Percentiles rank a stretch among this genome's conserved stretches.
Conservation (phyloP, 2,113 vertebrate species). For the Pampusana beccarii region DNA sequence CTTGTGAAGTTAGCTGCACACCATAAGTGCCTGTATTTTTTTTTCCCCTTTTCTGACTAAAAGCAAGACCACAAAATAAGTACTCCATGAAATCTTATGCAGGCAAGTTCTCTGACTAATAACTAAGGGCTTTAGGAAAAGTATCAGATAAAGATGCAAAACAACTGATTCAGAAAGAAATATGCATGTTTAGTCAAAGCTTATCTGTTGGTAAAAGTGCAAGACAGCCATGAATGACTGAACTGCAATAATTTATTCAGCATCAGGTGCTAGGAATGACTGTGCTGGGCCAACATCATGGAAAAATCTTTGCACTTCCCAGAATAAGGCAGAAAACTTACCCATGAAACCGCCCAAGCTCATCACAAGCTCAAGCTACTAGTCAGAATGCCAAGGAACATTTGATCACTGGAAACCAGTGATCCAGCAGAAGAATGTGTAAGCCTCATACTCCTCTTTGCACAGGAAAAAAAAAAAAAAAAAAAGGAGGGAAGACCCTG, state of each 20-base stretch:
- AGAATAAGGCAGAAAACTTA: not conserved
- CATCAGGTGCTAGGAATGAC: not conserved
- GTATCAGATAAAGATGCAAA: not conserved
- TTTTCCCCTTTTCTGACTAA: not conserved
- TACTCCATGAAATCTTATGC: not conserved
- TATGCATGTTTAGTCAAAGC: not conserved
- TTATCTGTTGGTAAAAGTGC: not conserved
- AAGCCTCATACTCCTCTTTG: not conserved
- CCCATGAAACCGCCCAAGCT: not conserved
- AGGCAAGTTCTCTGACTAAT: not conserved
- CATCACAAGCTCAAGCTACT: not conserved
- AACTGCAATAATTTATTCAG: not conserved
- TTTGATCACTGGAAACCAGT: not conserved
- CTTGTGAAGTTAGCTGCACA: not conserved
- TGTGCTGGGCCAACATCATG: not conserved
- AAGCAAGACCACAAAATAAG: not conserved
- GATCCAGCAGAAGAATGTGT: not conserved
- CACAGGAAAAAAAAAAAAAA: not conserved
- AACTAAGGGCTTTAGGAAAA: not conserved
- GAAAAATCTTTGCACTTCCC: not conserved
- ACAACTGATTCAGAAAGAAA: constrained; percentile 4
- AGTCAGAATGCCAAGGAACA: not conserved
- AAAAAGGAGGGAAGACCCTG: not conserved
- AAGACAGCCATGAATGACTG: not conserved
- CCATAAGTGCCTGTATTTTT: not conserved